Evolutionary conservation across 2,797 vertebrate genomes (phyloP), one percentile per base, ranked within the genome.

Genomic region (Todus mexicanus): DNA sequence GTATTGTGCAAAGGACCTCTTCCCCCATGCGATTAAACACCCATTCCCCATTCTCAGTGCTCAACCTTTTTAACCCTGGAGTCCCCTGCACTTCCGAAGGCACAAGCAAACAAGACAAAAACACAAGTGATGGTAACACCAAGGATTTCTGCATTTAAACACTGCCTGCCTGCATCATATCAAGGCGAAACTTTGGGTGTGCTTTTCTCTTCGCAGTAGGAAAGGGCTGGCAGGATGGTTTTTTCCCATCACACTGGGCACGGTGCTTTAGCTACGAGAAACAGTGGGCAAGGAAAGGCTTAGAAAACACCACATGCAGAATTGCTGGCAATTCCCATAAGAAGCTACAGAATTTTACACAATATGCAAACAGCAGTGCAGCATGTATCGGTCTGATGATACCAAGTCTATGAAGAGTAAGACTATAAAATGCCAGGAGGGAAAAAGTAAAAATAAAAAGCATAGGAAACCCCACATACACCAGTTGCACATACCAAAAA

Each of bases 41-140:
- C 47, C 48, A 5, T 22, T 50, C 27, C 21, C 31, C 22, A 8
- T 37, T 4, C 5, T 0, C 20, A 69, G 2, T 0, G 0, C 50
- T 81, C 37, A 27, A 6, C 3, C 19, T 35, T 61, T 47, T 68
- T 33, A 5, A 37, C 19, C 31, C 54, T 31, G n/a, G n/a, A 53
- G 23, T 29, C 53, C 72, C 65, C 45, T n/a, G 18, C 47, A 9
- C 29, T 78, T 87, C 68, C 21, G 3, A 80, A 94, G 68, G 42
- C 42, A 72, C 47, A 23, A 69, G 71, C 64, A 76, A 81, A 60
- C 3, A 5, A 26, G 42, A 83, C 27, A 19, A 42, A 64, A 33
- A 3, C 48, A 25, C 2, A 4, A 48, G 29, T 5, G 48, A 68
- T 35, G 45, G 0, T 4, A 48, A 33, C 60, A 60, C 29, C 42